Evolutionary conservation across 1,140 invertebrate species (phyloP), one percentile per base, ranked within the genome.

Genomic region (Babylonia areolata): DNA sequence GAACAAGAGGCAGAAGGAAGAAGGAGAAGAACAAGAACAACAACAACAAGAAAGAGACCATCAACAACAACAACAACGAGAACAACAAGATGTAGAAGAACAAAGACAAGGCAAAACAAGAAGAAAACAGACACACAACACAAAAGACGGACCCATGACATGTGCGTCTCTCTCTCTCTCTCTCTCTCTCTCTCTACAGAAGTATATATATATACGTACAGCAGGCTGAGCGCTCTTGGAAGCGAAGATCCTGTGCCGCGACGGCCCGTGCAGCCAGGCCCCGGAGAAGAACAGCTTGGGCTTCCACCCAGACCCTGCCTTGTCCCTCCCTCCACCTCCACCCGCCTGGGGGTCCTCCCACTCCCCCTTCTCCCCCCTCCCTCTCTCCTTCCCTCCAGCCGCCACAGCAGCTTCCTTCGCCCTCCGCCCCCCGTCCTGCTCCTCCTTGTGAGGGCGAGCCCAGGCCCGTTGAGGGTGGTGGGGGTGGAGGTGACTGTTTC

Each of bases 261-360:
- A 80, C 5, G 78, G 46, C n/a, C 78, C 78, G 78, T 80, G 78
- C 28, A 58, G n/a, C 40, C 78, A 58, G 28, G 42, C n/a, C 11
- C 78, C 78, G 20, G 78, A 58, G 78, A 80, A 80, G 17, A 54
- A 33, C 78, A 80, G 78, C 42, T 35, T 51, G n/a, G 78, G 42
- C 35, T 58, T 79, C 77, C 77, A 79, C 12, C 3, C 23, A n/a
- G n/a, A n/a, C n/a, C n/a, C n/a, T n/a, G n/a, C n/a, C 77, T n/a
- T 79, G 37, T 79, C 77, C 46, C 46, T 51, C 77, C 35, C 77
- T 23, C 31, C 31, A n/a, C 31, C 33, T 31, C n/a, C 71, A n/a
- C 71, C 33, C 31, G 28, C 64, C n/a, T n/a, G n/a, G n/a, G n/a
- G n/a, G n/a, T n/a, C n/a, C 46, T 51, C 46, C 46, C 46, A 51